Evolutionary conservation across 2,888 invertebrate genomes (phyloP).

Genomic region (Agonum fuliginosum): DNA sequence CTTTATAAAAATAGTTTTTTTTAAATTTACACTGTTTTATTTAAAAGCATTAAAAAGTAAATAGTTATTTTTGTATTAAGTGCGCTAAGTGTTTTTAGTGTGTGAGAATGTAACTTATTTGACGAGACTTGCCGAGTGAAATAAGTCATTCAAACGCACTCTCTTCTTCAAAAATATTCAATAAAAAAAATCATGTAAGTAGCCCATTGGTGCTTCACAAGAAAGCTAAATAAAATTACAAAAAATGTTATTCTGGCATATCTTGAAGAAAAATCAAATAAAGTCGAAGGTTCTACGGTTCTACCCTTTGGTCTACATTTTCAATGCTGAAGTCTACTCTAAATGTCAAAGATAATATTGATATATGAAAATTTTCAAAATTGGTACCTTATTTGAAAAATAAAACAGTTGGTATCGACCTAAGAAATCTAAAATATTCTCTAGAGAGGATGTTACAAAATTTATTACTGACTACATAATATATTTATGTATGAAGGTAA

Average conservation of each 20-base stretch:
- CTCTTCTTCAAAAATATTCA: too few relatives aligned
- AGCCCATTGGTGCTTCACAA: too few relatives aligned
- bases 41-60: too few relatives aligned
- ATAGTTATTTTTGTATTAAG: too few relatives aligned
- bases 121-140: neutral
- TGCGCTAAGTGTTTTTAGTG: too few relatives aligned
- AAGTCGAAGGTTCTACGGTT: too few relatives aligned
- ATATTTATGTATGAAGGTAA: slow-evolving; percentile 20
- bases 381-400: slow-evolving; percentile 2
- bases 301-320: neutral
- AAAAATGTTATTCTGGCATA: neutral
- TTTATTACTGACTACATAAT: neutral
- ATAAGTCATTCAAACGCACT: too few relatives aligned
- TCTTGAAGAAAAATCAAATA: neutral
- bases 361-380: neutral
- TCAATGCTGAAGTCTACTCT: neutral
- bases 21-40: too few relatives aligned
- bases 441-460: neutral
- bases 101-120: too few relatives aligned
- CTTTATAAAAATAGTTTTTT: too few relatives aligned
- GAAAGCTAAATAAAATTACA: too few relatives aligned
- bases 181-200: too few relatives aligned
- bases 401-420: slow-evolving; percentile 4
- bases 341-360: slow-evolving; percentile 13
- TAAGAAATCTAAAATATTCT: slow-evolving; percentile 14